Conservation (phyloP, 2,888 invertebrate species). For the Crioceris asparagi region DNA sequence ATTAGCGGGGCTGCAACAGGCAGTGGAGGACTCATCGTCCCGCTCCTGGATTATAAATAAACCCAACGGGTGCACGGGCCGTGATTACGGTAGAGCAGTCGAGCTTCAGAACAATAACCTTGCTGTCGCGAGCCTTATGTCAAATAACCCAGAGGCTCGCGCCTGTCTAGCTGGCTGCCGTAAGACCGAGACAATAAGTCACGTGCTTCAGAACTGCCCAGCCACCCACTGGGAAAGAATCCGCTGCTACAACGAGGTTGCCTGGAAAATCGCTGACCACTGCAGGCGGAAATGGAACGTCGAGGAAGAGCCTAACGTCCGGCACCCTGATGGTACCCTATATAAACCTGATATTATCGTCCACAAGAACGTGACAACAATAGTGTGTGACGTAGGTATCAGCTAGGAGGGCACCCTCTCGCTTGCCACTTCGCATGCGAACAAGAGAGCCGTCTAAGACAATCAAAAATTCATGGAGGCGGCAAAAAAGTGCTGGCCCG, state of each 20-base stretch:
- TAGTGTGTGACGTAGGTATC: slow-evolving; percentile 9
- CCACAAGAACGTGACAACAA: neutral
- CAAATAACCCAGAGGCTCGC: slow-evolving; percentile 2
- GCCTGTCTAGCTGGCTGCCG: slow-evolving; percentile 7
- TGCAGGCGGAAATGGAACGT: slow-evolving; percentile 5
- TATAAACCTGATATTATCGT: slow-evolving; percentile 18
- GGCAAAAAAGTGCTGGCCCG: slow-evolving; percentile 2
- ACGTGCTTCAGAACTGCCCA: slow-evolving; percentile 14
- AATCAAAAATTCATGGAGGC: slow-evolving; percentile 16
- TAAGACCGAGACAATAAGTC: slow-evolving; percentile 8
- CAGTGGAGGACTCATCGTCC: slow-evolving; percentile 1
- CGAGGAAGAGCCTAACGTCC: slow-evolving; percentile 19
- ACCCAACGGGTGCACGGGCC: slow-evolving; percentile 9
- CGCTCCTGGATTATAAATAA: slow-evolving; percentile 6
- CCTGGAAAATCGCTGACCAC: slow-evolving; percentile 4
- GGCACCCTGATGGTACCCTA: slow-evolving; percentile 15
- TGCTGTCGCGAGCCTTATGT: slow-evolving; percentile 8
- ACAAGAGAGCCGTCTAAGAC: slow-evolving; percentile 12
- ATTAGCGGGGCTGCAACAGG: neutral
- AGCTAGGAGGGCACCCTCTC: slow-evolving; percentile 6
- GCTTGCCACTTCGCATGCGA: neutral
- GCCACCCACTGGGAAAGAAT: slow-evolving; percentile 8
- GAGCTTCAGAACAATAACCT: slow-evolving; percentile 13
- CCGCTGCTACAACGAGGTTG: slow-evolving; percentile 12
- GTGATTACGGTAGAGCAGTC: slow-evolving; percentile 18